phyloP scores from a whole-genome alignment of 2,113 vertebrate genomes.

The Gallinago jamesoni region DNA sequence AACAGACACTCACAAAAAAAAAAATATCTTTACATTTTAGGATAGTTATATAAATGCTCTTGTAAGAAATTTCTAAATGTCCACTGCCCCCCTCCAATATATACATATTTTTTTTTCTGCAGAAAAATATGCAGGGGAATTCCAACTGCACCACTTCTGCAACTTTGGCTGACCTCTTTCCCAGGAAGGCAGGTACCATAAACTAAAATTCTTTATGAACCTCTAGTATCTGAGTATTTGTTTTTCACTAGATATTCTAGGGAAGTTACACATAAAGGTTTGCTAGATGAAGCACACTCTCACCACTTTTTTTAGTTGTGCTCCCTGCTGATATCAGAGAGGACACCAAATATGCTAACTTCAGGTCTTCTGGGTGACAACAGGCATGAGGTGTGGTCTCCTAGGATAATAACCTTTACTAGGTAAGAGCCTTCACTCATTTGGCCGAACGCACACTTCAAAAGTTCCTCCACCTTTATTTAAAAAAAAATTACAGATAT shows the following conservation, averaged over 20 bases:
- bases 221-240: background rate
- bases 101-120: background rate
- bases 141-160: background rate
- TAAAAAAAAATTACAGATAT: background rate
- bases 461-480: background rate
- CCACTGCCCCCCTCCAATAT: fast-evolving
- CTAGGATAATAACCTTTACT: background rate
- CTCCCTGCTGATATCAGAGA: background rate
- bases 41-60: background rate
- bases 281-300: background rate
- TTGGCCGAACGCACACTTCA: background rate
- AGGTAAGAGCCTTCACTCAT: background rate
- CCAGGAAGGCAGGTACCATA: background rate
- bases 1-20: background rate
- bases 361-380: background rate
- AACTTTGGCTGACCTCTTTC: background rate
- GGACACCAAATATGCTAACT: background rate
- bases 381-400: background rate
- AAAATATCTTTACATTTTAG: background rate
- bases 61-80: background rate
- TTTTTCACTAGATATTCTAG: background rate
- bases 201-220: background rate
- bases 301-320: background rate
- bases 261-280: background rate
- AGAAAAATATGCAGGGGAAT: background rate